Conservation (phyloP, 2,888 invertebrate species). For the Galerucella pusilla region DNA sequence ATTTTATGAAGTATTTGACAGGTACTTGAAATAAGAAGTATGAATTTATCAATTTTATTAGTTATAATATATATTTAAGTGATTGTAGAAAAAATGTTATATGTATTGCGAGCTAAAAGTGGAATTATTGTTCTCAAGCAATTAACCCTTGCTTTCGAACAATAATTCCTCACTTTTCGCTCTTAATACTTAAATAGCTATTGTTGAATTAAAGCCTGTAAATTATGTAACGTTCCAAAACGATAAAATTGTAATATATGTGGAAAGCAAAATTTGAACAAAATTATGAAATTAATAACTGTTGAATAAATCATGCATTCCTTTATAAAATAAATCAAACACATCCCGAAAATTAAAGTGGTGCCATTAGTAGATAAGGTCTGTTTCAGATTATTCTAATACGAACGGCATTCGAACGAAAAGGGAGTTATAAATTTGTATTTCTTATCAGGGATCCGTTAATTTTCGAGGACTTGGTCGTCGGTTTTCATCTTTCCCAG, state of each 20-base stretch:
- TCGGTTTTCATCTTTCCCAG: slow-evolving; percentile 43
- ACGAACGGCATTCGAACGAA: slow-evolving; percentile 44
- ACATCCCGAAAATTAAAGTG: slow-evolving; percentile 47
- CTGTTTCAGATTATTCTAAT: slow-evolving; percentile 50
- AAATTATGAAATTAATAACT: slow-evolving; percentile 44
- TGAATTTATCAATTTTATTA: too few relatives aligned
- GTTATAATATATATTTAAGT: too few relatives aligned
- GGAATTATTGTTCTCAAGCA: too few relatives aligned
- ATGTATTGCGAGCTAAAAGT: too few relatives aligned
- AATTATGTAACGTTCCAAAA: neutral
- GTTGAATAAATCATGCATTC: slow-evolving; percentile 45
- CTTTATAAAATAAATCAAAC: slow-evolving; percentile 23
- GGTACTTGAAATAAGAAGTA: too few relatives aligned
- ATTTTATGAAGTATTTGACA: too few relatives aligned
- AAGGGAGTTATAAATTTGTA: slow-evolving; percentile 50
- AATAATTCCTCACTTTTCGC: too few relatives aligned
- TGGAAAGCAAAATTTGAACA: slow-evolving; percentile 13
- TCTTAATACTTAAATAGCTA: too few relatives aligned
- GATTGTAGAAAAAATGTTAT: too few relatives aligned
- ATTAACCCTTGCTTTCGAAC: too few relatives aligned
- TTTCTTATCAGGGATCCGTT: slow-evolving; percentile 48
- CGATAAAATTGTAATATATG: neutral
- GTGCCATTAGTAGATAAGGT: slow-evolving; percentile 50
- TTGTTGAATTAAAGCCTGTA: neutral
- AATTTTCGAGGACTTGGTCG: slow-evolving; percentile 45